phyloP scores from a whole-genome alignment of 2,888 invertebrate genomes.

The Plemyria rubiginata region DNA sequence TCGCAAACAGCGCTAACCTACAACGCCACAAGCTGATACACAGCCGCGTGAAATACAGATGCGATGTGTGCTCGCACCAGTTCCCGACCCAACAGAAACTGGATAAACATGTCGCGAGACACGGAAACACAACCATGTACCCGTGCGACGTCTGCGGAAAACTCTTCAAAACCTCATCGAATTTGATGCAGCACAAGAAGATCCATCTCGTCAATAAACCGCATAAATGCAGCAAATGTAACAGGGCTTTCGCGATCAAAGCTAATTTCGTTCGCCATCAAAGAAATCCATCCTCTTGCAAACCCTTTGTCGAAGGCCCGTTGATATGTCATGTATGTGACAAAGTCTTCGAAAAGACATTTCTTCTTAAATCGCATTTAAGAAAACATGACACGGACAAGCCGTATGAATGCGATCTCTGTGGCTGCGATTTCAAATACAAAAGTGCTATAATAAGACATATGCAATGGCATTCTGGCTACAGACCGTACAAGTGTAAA shows the following conservation, averaged over 20 bases:
- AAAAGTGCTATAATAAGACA: conserved; percentile 64
- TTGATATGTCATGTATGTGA: conserved; percentile 45
- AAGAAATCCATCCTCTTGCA: conserved; percentile 36
- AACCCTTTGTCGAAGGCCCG: conserved; percentile 21
- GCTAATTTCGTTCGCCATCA: conserved; percentile 48
- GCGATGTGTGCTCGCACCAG: conserved; percentile 40
- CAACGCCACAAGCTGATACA: conserved; percentile 45
- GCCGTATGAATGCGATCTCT: conserved; percentile 35
- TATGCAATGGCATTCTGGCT: conserved; percentile 55
- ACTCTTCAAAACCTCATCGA: conserved; percentile 51
- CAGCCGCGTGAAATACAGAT: conserved; percentile 33
- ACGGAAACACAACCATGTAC: conserved; percentile 36
- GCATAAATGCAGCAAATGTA: conserved; percentile 46
- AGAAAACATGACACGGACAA: conserved; percentile 42
- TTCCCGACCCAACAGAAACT: conserved; percentile 37
- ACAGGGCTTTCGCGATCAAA: conserved; percentile 44
- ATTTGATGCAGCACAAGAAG: conserved; percentile 55
- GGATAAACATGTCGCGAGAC: conserved; percentile 41
- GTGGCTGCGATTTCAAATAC: conserved; percentile 55
- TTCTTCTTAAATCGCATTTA: conserved; percentile 47
- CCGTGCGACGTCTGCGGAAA: conserved; percentile 55
- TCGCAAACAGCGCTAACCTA: conserved; percentile 41
- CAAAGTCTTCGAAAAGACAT: conserved; percentile 46
- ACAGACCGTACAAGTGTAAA: conserved; percentile 52
- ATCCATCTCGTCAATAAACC: conserved; percentile 50